phyloP scores from a whole-genome alignment of 2,888 invertebrate species.

The Osmoderma eremita region DNA sequence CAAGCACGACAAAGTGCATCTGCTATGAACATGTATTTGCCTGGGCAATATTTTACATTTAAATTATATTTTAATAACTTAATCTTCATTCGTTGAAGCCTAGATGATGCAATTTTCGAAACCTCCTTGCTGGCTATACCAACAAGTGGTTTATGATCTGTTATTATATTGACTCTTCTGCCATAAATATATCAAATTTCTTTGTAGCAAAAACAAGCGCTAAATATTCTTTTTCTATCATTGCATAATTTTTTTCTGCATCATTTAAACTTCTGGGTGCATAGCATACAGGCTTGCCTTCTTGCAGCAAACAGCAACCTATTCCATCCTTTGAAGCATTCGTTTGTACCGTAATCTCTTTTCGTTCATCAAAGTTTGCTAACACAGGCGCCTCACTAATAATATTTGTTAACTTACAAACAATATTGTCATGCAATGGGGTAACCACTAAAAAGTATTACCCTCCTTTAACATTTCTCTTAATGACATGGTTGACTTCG shows the following conservation, averaged over 20 bases:
- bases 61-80: constrained; percentile 14
- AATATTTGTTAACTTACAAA: not conserved
- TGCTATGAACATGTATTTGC: not conserved
- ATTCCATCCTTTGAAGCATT: not conserved
- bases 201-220: not conserved
- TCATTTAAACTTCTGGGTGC: not conserved
- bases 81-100: constrained; percentile 3
- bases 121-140: not conserved
- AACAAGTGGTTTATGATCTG: constrained; percentile 2
- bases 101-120: not conserved
- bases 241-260: constrained; percentile 2
- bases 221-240: constrained; percentile 9
- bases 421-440: not conserved
- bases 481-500: not conserved
- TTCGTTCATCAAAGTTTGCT: not conserved
- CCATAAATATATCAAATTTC: constrained; percentile 11
- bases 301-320: not conserved
- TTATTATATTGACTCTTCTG: not conserved
- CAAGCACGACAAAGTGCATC: not conserved
- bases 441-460: not conserved
- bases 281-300: not conserved
- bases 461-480: not conserved
- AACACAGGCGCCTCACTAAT: not conserved
- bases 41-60: not conserved
- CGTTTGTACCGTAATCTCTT: constrained; percentile 3